Percentiles rank a stretch among this genome's conserved stretches.
These are phyloP conservation scores for Bombylius major DNA, from an alignment of 2,888 invertebrate genomes.

Conservation along the genomic window DNA sequence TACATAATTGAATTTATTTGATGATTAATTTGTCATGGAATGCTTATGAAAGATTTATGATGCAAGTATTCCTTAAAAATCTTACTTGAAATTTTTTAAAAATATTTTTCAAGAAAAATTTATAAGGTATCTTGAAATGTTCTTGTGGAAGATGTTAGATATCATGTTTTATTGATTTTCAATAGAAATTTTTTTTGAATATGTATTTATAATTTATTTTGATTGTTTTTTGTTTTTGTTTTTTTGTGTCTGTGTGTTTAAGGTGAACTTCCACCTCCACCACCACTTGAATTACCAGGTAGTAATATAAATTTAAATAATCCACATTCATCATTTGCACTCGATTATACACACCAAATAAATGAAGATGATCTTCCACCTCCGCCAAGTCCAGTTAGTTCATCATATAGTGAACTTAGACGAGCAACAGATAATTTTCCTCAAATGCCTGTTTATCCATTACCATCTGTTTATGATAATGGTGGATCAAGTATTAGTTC, in stretches of 20 bases:
- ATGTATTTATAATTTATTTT: no score
- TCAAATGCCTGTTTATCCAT: slow-evolving; percentile 21
- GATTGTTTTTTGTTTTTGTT: no score
- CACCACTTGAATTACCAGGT: slow-evolving; percentile 41
- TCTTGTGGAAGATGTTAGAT: no score
- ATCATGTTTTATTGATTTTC: no score
- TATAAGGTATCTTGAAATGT: no score
- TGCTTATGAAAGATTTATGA: no score
- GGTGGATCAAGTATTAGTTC: not conserved
- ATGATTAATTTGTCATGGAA: no score
- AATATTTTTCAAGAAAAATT: no score
- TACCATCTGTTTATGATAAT: slow-evolving; percentile 1
- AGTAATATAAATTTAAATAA: slow-evolving; percentile 28
- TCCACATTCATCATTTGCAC: slow-evolving; percentile 38
- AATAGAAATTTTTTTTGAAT: no score
- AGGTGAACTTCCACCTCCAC: slow-evolving; percentile 48
- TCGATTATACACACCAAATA: slow-evolving; percentile 18
- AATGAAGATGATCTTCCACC: slow-evolving; percentile 56
- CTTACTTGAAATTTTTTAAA: no score
- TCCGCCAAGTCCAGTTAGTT: slow-evolving; percentile 81
- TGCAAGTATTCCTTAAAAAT: no score
- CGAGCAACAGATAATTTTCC: slow-evolving; percentile 59
- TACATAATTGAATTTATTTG: no score
- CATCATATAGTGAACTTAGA: slow-evolving; percentile 76
- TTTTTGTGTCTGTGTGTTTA: slow-evolving; percentile 16